These are phyloP conservation scores for Atta colombica DNA, from an alignment of 1,140 invertebrate genomes.

Conservation along the genomic window DNA sequence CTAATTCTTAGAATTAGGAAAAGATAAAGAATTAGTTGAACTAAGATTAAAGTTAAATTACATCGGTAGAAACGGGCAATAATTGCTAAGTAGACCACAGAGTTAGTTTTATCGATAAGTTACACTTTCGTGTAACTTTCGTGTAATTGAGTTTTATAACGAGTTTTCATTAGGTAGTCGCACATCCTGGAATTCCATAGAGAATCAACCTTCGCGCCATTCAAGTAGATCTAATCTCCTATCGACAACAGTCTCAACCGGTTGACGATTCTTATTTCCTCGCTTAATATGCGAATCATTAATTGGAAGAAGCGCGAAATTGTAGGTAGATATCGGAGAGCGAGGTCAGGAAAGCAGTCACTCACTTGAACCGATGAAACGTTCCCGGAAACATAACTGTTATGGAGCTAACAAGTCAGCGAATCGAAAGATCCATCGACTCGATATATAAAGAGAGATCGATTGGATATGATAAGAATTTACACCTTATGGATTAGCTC, in stretches of 20 bases:
- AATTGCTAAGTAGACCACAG: background rate
- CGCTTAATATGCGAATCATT: conserved; percentile 35
- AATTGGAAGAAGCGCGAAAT: conserved; percentile 15
- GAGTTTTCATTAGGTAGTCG: background rate
- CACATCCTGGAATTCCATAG: background rate
- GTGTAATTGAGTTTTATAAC: background rate
- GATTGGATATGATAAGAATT: conserved; percentile 13
- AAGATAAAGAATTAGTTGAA: no score
- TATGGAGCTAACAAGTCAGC: background rate
- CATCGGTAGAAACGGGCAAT: background rate
- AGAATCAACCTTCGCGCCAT: background rate
- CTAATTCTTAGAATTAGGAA: no score
- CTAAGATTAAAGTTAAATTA: no score
- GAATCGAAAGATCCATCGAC: conserved; percentile 18
- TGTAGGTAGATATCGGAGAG: conserved; percentile 44
- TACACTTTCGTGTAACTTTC: background rate
- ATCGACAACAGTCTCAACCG: background rate
- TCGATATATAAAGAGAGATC: background rate
- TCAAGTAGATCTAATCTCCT: background rate
- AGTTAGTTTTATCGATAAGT: background rate
- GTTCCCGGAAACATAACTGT: conserved; percentile 55
- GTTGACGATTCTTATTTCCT: conserved; percentile 7
- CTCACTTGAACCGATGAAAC: conserved; percentile 44
- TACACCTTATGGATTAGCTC: background rate
- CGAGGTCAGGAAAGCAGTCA: conserved; percentile 55